phyloP scores from a whole-genome alignment of 2,888 invertebrate genomes.

The Agrotis ipsilon region DNA sequence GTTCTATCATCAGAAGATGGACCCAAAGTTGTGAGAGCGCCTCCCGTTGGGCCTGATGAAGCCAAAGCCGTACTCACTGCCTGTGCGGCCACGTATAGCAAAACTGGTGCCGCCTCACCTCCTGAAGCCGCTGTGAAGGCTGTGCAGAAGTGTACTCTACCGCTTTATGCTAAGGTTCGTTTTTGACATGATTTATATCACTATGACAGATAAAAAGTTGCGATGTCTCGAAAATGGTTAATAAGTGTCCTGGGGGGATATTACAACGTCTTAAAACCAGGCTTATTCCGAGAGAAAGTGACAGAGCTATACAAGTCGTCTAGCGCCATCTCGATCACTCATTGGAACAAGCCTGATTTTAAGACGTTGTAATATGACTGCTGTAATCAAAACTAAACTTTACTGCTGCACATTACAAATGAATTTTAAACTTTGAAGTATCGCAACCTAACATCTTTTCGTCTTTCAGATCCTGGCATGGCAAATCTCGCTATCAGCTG shows the following conservation, averaged over 20 bases:
- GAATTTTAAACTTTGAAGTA: too few species aligned
- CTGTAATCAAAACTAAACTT: slow-evolving; percentile 2
- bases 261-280: too few species aligned
- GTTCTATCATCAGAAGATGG: slow-evolving; percentile 87
- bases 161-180: slow-evolving; percentile 93
- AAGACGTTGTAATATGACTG: too few species aligned
- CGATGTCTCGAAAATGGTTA: too few species aligned
- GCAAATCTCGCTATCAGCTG: slow-evolving; percentile 89
- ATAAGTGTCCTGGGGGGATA: too few species aligned
- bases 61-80: slow-evolving; percentile 83
- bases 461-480: slow-evolving; percentile 86
- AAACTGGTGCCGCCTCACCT: slow-evolving; percentile 91
- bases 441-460: not conserved
- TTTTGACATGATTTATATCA: slow-evolving; percentile 10
- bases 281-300: too few species aligned
- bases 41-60: slow-evolving; percentile 84
- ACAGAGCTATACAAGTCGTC: too few species aligned
- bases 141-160: slow-evolving; percentile 92
- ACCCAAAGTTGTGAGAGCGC: slow-evolving; percentile 84
- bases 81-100: slow-evolving; percentile 85
- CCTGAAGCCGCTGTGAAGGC: slow-evolving; percentile 92
- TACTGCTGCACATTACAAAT: not conserved
- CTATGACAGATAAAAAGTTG: too few species aligned
- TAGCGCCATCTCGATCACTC: too few species aligned
- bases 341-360: too few species aligned